Conservation (phyloP, 1,140 invertebrate species). For the Pachypeltis micranthus region DNA sequence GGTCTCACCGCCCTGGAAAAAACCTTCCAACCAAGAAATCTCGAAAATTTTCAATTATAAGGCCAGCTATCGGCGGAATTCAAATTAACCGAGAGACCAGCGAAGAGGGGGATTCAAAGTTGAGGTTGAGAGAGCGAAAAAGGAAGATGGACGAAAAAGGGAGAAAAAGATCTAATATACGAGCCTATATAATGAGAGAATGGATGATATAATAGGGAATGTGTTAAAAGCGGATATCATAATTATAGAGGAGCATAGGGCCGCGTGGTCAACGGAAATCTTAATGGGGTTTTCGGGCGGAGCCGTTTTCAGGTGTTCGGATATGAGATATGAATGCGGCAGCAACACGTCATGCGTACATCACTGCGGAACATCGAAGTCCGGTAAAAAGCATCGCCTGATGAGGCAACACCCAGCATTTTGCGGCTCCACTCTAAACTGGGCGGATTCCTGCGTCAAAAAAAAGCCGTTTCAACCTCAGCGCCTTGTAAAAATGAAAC, state of each 20-base stretch:
- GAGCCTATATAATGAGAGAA: not conserved
- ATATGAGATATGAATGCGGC: not conserved
- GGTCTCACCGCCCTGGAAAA: no score
- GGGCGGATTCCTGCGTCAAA: no score
- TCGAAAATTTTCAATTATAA: no score
- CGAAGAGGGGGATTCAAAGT: not conserved
- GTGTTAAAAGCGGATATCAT: not conserved
- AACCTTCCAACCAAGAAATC: no score
- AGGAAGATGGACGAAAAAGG: not conserved
- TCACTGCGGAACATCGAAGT: not conserved
- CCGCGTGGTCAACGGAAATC: not conserved
- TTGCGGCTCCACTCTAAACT: no score
- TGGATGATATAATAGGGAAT: not conserved
- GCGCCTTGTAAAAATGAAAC: no score
- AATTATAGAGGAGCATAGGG: not conserved
- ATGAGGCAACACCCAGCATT: no score
- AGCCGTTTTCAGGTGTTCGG: not conserved
- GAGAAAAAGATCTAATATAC: not conserved
- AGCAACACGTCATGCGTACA: not conserved
- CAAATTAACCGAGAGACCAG: no score
- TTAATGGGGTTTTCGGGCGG: not conserved
- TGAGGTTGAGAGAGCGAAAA: not conserved
- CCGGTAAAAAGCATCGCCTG: no score
- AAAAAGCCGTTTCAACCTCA: no score
- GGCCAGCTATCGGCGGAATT: no score